Evolutionary conservation across 1,140 invertebrate species (phyloP), one percentile per base, ranked within the genome.

Genomic region (Zaprionus lachaisei): DNA sequence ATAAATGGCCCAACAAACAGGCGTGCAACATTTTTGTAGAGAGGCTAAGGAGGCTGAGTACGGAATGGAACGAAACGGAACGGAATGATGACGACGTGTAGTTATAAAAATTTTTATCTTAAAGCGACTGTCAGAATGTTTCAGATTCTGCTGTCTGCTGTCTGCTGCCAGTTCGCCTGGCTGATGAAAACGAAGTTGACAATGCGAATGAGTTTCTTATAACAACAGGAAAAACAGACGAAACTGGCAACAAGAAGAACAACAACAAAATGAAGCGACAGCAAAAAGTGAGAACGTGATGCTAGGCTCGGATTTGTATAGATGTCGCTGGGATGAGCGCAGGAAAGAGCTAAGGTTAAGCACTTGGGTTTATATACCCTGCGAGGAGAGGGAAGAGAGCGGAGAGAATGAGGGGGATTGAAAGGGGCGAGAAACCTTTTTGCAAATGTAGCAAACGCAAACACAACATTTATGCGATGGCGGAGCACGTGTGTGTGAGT

Each of bases 151-250:
- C 31, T 24, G 24, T 22, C 26, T 28, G 1, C 26, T 37, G n/a
- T n/a, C 80, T 62, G 73, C 49, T 20, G 17, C 24, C 70, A 68
- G 83, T 87, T 7, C 6, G 41, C 41, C 83, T 68, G 81, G 85
- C 84, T 87, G 85, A 90, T 89, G 84, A 87, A 89, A 87, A 89
- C 84, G 85, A 87, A 87, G 74, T 89, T 89, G 84, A 89, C 84
- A 89, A 89, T 90, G 68, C 77, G 87, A 91, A 91, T 91, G 82
- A 86, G 87, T 86, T 91, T 91, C 86, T 86, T 91, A 91, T 91
- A 83, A 86, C 80, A 91, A 77, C 77, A 86, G 64, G 61, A 57
- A 58, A 57, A 49, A 76, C 67, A 76, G 66, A 70, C 60, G 72
- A 70, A 79, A 72, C 64, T 12, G 65, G 67, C 24, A 51, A 24